Percentiles rank a stretch among this genome's conserved stretches.
Conservation (phyloP, 2,113 vertebrate species). For the Protobothrops mucrosquamatus region DNA sequence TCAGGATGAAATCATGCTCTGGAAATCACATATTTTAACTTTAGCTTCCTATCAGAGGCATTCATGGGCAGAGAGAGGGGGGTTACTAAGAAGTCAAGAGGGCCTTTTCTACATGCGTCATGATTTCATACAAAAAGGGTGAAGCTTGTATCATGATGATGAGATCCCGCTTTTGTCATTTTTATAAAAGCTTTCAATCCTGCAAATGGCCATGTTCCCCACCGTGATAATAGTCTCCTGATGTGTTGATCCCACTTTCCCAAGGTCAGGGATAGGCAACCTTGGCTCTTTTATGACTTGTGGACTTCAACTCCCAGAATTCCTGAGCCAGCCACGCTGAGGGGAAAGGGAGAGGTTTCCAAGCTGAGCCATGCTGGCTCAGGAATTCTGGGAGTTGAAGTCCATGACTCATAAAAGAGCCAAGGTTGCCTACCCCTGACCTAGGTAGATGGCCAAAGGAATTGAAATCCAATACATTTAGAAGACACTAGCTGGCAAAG, state of each 20-base stretch:
- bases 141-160: neutral
- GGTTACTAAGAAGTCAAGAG: neutral
- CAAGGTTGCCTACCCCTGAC: too few species aligned
- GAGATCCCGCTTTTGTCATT: neutral
- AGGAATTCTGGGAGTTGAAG: too few species aligned
- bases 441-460: neutral
- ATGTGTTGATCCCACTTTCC: neutral
- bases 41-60: neutral
- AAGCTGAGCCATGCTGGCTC: too few species aligned
- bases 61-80: neutral
- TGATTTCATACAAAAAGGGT: neutral
- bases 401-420: too few species aligned
- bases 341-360: too few species aligned
- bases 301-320: too few species aligned
- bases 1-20: neutral
- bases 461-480: neutral
- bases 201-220: neutral
- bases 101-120: neutral
- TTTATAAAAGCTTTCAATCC: neutral
- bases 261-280: neutral
- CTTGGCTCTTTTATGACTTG: too few species aligned
- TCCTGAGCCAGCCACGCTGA: too few species aligned
- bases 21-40: neutral
- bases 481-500: neutral
- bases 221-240: neutral